Conservation (phyloP, 2,888 invertebrate species). For the Harpalus rubripes region DNA sequence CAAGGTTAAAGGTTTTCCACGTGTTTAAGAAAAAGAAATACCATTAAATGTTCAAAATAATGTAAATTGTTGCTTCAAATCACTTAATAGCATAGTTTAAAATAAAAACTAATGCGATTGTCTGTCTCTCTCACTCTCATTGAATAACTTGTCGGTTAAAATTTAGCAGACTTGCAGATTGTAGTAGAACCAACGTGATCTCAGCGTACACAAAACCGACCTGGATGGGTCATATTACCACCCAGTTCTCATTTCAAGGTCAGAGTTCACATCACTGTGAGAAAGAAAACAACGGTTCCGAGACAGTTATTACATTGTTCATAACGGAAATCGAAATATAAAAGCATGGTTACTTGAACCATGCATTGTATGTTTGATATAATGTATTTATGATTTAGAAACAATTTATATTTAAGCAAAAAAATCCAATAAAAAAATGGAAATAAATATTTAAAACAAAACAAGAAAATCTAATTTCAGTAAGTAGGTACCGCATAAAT, state of each 20-base stretch:
- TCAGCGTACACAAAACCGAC: conserved; percentile 19
- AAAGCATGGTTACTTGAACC: conserved; percentile 31
- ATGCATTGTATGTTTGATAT: background rate
- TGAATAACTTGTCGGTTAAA: background rate
- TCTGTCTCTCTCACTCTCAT: background rate
- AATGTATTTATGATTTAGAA: conserved; percentile 14
- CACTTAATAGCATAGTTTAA: background rate
- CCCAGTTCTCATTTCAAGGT: conserved; percentile 52
- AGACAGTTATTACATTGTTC: conserved; percentile 58
- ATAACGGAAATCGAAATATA: conserved; percentile 60
- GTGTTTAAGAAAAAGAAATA: conserved; percentile 18
- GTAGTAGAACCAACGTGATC: conserved; percentile 3
- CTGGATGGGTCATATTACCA: conserved; percentile 39
- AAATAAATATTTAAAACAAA: background rate
- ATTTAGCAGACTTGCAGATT: conserved; percentile 1
- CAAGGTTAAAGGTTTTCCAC: conserved; percentile 31
- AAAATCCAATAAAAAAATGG: background rate
- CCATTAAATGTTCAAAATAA: background rate
- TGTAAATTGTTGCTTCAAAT: background rate
- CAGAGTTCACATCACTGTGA: conserved; percentile 35
- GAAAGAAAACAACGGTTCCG: conserved; percentile 37
- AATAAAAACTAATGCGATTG: background rate
- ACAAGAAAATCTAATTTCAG: no score
- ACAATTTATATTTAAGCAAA: background rate
- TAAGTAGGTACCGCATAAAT: background rate